These are phyloP conservation scores for Lemur catta DNA, from an alignment of 2,797 vertebrate genomes.

Conservation along the genomic window DNA sequence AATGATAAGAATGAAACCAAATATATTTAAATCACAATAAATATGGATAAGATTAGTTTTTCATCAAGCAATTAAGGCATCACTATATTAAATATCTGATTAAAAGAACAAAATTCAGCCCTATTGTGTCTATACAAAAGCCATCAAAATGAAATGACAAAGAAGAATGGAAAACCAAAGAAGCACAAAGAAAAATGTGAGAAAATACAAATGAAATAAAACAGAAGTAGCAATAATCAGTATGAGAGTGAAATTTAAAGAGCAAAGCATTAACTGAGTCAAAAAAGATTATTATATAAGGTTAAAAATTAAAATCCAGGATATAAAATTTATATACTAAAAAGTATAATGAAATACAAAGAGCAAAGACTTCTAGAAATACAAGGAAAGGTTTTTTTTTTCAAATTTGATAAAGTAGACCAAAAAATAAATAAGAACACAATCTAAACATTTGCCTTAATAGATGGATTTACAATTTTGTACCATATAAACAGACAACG, in stretches of 20 bases:
- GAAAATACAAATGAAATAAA: background rate
- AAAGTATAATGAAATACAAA: background rate
- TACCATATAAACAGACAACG: background rate
- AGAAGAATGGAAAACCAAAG: background rate
- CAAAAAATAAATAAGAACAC: background rate
- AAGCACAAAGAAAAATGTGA: background rate
- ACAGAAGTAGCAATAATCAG: background rate
- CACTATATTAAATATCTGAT: background rate
- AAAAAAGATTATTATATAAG: background rate
- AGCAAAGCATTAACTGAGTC: background rate
- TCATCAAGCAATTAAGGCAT: background rate
- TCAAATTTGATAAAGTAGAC: background rate
- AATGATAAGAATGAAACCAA: background rate
- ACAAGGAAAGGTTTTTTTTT: background rate
- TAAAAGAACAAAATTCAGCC: slow-evolving; percentile 8
- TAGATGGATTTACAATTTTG: background rate
- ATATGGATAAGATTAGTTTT: background rate
- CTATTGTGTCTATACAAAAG: background rate
- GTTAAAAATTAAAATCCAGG: background rate
- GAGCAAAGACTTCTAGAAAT: background rate
- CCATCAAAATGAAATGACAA: background rate
- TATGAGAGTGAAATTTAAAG: background rate
- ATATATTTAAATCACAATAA: background rate
- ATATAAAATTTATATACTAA: background rate
- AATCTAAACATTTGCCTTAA: background rate